Base-by-base conservation (phyloP, 2,797 vertebrate species). In the Triplophysa bombifrons region DNA sequence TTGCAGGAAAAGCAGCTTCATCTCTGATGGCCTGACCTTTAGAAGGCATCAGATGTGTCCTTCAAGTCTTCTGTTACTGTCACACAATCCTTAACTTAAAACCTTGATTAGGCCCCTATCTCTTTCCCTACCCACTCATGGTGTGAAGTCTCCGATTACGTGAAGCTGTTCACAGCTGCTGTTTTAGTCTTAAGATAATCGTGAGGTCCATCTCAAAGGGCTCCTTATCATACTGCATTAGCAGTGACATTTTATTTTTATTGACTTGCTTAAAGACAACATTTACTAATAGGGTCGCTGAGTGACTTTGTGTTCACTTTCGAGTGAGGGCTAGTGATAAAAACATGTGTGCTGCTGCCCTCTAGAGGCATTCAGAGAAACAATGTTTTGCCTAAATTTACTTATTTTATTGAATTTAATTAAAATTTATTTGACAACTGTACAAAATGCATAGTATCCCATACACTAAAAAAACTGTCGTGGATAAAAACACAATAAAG, bases 71-170 rank as follows among this genome's bases (percentile, higher is more conserved):
- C 82, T 73, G 84, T 94, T 94, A 91, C 93, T 27, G 90, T 91
- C 88, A 94, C 88, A 44, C 83, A 91, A 92, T 91, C 89, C 92
- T 88, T 93, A 91, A 93, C 87, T 94, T 93, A 93, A 93, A 85
- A 89, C 89, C 89, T 91, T 90, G 91, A 92, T 92, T 92, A 85
- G 84, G 82, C 85, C 84, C 87, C 86, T 91, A 91, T 92, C 91
- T 91, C 84, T 90, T 91, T 90, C 90, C 78, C 82, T 82, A 78
- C 87, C 88, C 83, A 86, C 89, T 88, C 88, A 78, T 86, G 86
- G 89, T 91, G 90, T 90, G 86, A 92, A 89, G 84, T 88, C 83
- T 94, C 89, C 34, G 4, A 84, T 93, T 93, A 87, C 92, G 86
- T 74, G 60, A 78, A 75, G 84, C 81, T 90, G 83, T 87, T 88